These are phyloP conservation scores for Danio tinwini DNA, from an alignment of 2,797 vertebrate genomes.

Conservation along the genomic window DNA sequence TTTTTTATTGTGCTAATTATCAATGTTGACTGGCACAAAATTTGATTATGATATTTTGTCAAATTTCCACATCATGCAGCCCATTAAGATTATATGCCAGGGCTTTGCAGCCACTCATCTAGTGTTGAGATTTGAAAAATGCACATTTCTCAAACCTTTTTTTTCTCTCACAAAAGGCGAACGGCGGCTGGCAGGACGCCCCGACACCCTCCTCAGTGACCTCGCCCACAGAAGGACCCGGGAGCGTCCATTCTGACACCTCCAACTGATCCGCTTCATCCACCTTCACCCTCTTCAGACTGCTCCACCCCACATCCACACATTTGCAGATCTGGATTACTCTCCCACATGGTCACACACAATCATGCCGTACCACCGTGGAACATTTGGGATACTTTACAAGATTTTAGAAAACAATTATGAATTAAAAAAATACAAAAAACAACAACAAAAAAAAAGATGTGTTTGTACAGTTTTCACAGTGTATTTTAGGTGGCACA, in stretches of 20 bases:
- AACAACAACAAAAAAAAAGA: slow-evolving; percentile 53
- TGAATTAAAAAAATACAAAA: slow-evolving; percentile 9
- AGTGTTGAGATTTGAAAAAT: not conserved
- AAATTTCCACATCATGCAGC: too few relatives aligned
- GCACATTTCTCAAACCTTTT: not conserved
- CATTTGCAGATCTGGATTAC: slow-evolving; percentile 43
- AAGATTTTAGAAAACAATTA: slow-evolving; percentile 78
- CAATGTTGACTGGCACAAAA: too few relatives aligned
- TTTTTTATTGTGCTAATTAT: too few relatives aligned
- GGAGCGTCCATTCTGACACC: slow-evolving; percentile 99
- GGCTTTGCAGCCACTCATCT: not conserved
- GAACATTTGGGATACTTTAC: slow-evolving; percentile 83
- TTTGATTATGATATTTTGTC: too few relatives aligned
- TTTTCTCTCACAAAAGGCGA: slow-evolving; percentile 81
- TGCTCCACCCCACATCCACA: slow-evolving; percentile 30
- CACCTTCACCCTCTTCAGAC: slow-evolving; percentile 61
- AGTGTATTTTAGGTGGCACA: slow-evolving; percentile 81
- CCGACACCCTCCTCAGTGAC: slow-evolving; percentile 98
- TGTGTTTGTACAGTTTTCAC: slow-evolving; percentile 81
- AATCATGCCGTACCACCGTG: slow-evolving; percentile 71
- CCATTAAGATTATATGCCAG: too few relatives aligned
- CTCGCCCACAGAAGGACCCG: slow-evolving; percentile 99
- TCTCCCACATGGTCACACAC: slow-evolving; percentile 33
- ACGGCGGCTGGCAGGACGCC: slow-evolving; percentile 98
- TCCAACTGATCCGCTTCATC: slow-evolving; percentile 93